Evolutionary conservation across 2,113 vertebrate species (phyloP).

Genomic region (Tychaedon coryphoeus): DNA sequence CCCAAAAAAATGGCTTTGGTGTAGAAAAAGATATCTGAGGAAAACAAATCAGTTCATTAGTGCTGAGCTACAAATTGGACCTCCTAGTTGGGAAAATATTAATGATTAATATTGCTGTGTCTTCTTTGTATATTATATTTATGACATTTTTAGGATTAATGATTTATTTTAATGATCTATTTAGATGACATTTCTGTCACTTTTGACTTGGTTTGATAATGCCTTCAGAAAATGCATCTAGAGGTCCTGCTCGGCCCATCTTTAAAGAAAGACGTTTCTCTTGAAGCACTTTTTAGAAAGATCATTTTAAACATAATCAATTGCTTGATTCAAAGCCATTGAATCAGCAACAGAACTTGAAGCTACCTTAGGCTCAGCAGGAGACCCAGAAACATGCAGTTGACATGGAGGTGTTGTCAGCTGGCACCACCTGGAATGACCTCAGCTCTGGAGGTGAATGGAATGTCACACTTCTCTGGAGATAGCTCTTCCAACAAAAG

Average conservation of each 20-base stretch:
- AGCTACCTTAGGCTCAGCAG: neutral
- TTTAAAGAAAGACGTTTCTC: neutral
- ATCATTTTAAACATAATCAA: neutral
- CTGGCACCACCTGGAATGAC: neutral
- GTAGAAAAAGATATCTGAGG: neutral
- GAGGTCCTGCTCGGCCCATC: neutral
- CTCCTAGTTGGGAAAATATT: neutral
- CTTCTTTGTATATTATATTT: neutral
- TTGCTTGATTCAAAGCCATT: neutral
- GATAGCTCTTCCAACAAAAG: neutral
- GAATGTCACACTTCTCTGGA: neutral
- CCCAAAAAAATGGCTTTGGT: neutral
- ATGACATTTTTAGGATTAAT: neutral
- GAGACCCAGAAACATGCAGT: neutral
- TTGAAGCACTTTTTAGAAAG: neutral
- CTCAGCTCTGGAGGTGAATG: neutral
- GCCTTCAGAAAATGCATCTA: neutral
- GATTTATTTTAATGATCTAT: neutral
- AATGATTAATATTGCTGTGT: neutral
- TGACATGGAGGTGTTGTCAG: rapidly evolving
- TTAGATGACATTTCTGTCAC: neutral
- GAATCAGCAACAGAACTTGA: neutral
- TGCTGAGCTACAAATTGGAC: neutral
- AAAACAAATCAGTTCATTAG: neutral
- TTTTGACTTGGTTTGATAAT: neutral